Conservation (phyloP, 2,113 vertebrate genomes). For the Myocastor coypus region DNA sequence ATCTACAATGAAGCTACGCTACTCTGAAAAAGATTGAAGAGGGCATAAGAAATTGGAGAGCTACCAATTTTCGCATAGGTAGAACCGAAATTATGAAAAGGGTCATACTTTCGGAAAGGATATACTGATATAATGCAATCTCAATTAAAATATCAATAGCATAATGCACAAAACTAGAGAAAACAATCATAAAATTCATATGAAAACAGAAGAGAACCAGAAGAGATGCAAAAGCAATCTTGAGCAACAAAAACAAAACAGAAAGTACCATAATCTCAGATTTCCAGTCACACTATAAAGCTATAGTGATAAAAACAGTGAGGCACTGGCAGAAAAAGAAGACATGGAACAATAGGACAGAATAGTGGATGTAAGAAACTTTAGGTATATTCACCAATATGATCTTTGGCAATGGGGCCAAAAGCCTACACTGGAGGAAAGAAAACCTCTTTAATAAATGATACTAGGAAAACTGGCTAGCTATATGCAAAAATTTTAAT, state of each 20-base stretch:
- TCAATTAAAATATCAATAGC: background rate
- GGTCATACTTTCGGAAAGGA: background rate
- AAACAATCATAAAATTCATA: background rate
- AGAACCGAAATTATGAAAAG: background rate
- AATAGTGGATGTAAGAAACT: background rate
- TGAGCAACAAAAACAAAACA: background rate
- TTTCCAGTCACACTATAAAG: background rate
- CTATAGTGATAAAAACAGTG: background rate
- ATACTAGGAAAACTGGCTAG: background rate
- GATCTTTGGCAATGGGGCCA: background rate
- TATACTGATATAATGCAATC: background rate
- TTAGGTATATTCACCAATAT: background rate
- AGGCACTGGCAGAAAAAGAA: background rate
- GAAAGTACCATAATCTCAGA: background rate
- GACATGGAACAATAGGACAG: background rate
- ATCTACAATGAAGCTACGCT: background rate
- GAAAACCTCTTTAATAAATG: background rate
- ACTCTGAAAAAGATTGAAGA: background rate
- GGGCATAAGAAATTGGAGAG: background rate
- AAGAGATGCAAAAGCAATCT: background rate
- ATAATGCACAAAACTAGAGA: background rate
- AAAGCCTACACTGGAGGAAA: background rate
- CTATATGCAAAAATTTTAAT: background rate
- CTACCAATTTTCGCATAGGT: background rate
- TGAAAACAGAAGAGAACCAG: background rate